A percentile compares a stretch with the other conserved stretches of the same genome.
Conservation (phyloP, 2,888 invertebrate genomes). For the Ophonus ardosiacus region DNA sequence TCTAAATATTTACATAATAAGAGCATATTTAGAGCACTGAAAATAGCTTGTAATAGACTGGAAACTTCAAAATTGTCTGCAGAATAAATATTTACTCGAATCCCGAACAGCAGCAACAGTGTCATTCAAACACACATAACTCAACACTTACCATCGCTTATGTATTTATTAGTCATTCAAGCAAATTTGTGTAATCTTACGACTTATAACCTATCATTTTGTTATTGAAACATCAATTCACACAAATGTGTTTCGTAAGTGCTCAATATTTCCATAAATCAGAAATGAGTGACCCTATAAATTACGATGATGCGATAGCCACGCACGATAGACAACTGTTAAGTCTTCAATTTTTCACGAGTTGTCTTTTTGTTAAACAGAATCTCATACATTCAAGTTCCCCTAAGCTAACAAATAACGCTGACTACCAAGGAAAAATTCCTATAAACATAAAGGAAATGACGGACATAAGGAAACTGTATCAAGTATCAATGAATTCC, state of each 20-base stretch:
- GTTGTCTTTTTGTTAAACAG: too few relatives aligned
- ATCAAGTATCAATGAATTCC: too few relatives aligned
- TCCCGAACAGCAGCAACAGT: not conserved
- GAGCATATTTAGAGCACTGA: not conserved
- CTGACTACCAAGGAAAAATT: too few relatives aligned
- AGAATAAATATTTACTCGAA: not conserved
- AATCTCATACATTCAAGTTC: too few relatives aligned
- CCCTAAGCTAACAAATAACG: too few relatives aligned
- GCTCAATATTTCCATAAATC: not conserved
- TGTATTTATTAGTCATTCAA: slow-evolving; percentile 18
- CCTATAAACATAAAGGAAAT: too few relatives aligned
- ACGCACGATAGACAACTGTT: too few relatives aligned
- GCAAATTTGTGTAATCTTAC: slow-evolving; percentile 40
- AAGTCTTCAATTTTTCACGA: too few relatives aligned
- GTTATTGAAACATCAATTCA: slow-evolving; percentile 4
- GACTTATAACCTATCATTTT: slow-evolving; percentile 13
- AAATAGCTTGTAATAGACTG: not conserved
- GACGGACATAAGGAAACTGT: too few relatives aligned
- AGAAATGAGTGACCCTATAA: not conserved
- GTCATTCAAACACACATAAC: slow-evolving; percentile 12
- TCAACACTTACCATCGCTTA: slow-evolving; percentile 39
- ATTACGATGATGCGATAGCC: too few relatives aligned
- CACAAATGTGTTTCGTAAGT: not conserved
- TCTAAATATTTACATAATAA: not conserved
- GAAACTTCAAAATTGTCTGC: not conserved